Evolutionary conservation across 2,888 invertebrate genomes (phyloP).

Genomic region (Lepidochrysops patricia): DNA sequence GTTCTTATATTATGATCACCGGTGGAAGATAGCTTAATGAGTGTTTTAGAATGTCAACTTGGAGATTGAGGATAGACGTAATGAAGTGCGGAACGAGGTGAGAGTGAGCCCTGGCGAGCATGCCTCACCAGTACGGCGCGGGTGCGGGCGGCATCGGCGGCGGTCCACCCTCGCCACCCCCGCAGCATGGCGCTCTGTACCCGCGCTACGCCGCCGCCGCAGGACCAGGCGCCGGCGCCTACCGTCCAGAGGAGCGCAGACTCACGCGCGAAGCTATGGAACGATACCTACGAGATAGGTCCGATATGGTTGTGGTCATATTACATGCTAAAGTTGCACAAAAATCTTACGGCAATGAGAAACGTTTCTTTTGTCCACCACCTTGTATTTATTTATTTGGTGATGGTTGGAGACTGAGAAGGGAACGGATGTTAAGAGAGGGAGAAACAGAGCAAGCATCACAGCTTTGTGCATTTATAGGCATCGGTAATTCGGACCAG

Average conservation of each 20-base stretch:
- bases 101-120: conserved; percentile 72
- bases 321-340: conserved; percentile 99
- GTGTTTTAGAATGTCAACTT: conserved; percentile 28
- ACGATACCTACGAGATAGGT: conserved; percentile 93
- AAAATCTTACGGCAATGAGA: conserved; percentile 99
- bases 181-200: conserved; percentile 73
- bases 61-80: conserved; percentile 25
- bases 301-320: conserved; percentile 97
- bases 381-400: conserved; percentile 99
- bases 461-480: conserved; percentile 98
- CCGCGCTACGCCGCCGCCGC: conserved; percentile 77
- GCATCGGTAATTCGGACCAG: conserved; percentile 98
- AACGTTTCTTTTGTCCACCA: conserved; percentile 99
- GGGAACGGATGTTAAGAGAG: conserved; percentile 93
- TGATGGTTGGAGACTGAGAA: conserved; percentile 97
- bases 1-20: conserved; percentile 23
- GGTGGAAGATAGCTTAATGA: conserved; percentile 33
- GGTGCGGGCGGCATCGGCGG: conserved; percentile 80
- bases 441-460: conserved; percentile 92
- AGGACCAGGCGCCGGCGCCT: conserved; percentile 74
- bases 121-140: conserved; percentile 89
- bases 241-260: conserved; percentile 86
- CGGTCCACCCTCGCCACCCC: conserved; percentile 83
- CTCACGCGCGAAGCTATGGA: conserved; percentile 96
- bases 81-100: conserved; percentile 53